Evolutionary conservation across 2,888 invertebrate species (phyloP).

Genomic region (Ptycholaimellus sp.): DNA sequence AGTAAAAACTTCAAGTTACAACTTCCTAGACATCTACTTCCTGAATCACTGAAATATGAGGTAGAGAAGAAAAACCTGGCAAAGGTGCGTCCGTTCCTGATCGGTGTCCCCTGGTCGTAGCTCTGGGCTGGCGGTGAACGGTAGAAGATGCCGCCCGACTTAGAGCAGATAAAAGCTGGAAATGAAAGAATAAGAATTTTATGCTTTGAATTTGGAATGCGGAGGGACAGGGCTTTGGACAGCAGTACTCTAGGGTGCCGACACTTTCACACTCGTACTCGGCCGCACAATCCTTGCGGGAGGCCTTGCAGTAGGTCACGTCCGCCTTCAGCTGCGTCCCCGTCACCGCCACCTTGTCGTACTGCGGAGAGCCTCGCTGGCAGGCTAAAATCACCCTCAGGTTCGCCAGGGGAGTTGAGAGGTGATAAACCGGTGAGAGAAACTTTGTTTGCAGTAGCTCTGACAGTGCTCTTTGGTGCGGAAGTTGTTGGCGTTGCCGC

Average conservation of each 20-base stretch:
- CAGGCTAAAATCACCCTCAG: neutral
- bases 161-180: neutral
- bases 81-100: too few species aligned
- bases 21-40: too few species aligned
- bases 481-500: constrained; percentile 22
- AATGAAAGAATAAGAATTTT: neutral
- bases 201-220: neutral
- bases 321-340: too few species aligned
- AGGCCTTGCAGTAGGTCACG: too few species aligned
- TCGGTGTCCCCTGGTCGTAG: too few species aligned
- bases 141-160: neutral
- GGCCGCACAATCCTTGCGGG: too few species aligned
- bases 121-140: too few species aligned
- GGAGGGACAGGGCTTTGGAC: neutral
- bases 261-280: neutral
- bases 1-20: constrained; percentile 1
- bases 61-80: too few species aligned
- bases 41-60: too few species aligned
- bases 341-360: neutral
- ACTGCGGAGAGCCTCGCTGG: neutral
- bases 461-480: constrained; percentile 1
- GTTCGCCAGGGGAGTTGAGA: neutral
- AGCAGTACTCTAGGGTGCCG: neutral
- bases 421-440: neutral
- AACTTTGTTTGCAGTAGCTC: neutral